Conservation (phyloP, 37 sponge, comb jelly and placozoan species). For the Cladorhizidae sp. region DNA sequence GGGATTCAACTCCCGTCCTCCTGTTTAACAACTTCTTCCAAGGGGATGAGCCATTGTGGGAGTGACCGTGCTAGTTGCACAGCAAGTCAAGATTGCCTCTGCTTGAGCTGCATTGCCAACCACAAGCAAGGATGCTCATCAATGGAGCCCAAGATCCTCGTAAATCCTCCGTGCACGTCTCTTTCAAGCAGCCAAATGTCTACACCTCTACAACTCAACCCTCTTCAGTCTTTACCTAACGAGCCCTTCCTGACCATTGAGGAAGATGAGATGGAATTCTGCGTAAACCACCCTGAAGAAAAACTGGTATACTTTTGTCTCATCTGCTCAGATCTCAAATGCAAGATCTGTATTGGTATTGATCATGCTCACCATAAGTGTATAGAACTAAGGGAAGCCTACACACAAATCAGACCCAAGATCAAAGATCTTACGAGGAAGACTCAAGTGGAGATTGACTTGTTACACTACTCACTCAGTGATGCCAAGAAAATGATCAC, state of each 20-base stretch:
- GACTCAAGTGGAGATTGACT: constrained; percentile 32
- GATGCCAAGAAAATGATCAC: constrained; percentile 38
- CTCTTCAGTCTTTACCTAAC: constrained; percentile 3
- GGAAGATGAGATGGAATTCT: constrained; percentile 13
- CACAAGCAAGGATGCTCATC: constrained; percentile 17
- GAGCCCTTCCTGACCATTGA: constrained; percentile 13
- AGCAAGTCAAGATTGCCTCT: constrained; percentile 58
- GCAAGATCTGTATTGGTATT: constrained; percentile 28
- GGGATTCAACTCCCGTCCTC: no score
- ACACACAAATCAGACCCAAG: constrained; percentile 2
- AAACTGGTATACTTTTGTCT: constrained; percentile 42
- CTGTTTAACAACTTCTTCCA: no score
- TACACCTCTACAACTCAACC: constrained; percentile 1
- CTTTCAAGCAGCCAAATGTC: not conserved
- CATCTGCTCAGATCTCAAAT: constrained; percentile 31
- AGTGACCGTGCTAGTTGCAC: constrained; percentile 32
- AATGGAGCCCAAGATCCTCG: constrained; percentile 22
- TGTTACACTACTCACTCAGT: constrained; percentile 14
- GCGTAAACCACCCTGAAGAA: constrained; percentile 34
- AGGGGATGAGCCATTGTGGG: not conserved
- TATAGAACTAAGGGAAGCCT: constrained; percentile 21
- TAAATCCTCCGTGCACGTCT: constrained; percentile 12
- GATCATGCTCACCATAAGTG: constrained; percentile 62
- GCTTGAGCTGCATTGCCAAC: constrained; percentile 18
- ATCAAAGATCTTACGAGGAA: constrained; percentile 20